Base-by-base conservation (phyloP, 2,797 vertebrate genomes). In the Neoniphon sammara region DNA sequence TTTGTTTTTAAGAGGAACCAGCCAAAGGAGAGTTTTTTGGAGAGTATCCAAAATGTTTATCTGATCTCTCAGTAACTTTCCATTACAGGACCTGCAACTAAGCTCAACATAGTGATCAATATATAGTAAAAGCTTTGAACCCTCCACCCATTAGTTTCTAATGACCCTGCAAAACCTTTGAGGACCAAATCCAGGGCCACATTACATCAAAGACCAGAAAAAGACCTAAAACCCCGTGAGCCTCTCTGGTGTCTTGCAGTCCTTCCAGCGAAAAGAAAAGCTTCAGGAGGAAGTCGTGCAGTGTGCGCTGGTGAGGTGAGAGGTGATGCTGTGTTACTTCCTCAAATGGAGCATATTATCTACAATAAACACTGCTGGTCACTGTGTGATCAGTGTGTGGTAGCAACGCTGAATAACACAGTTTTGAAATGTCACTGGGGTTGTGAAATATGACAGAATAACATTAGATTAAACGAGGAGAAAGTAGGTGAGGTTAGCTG, bases 321-420 rank as follows among this genome's bases (percentile, higher is more conserved):
- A 75, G 78, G 73, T 73, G 25, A 50, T 5, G 12, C 44, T 12
- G 49, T 62, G 67, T 66, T 68, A 86, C 68, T 90, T 90, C 88
- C 85, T 89, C 14, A 89, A 84, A 86, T 25, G 21, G 25, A 56
- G n/a, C n/a, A 47, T 2, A 5, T 27, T 31, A n/a, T 39, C 47
- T 52, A 21, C 27, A 52, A 25, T 42, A 56, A 55, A 66, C 12
- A 18, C 47, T 21, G 7, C 8, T 54, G 21, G 21, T 62, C 42
- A 36, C 18, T 54, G 20, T 39, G 21, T 52, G 42, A 71, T 11
- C 30, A 6, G 14, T 17, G 17, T 44, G 31, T 61, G 42, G 47
- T 8, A 18, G 21, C 36, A 60, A 62, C 12, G 11, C 27, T 5
- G 9, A 65, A 9, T 17, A 42, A 53, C 56, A 20, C 17, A n/a